Evolutionary conservation across 2,797 vertebrate genomes (phyloP).

Genomic region (Malurus splendens): DNA sequence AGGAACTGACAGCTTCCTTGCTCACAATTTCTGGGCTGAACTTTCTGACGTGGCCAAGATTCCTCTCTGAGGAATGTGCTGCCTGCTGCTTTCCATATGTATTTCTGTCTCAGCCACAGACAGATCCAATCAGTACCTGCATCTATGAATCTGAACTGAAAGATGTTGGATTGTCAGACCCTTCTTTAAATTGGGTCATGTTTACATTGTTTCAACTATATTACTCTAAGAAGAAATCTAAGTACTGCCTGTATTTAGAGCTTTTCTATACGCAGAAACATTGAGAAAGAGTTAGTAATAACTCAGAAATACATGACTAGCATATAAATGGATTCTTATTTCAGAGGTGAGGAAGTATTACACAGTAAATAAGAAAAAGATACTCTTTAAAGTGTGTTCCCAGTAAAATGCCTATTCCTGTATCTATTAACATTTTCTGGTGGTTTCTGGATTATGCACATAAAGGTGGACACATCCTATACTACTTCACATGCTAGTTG

Average conservation of each 20-base stretch:
- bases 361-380: neutral
- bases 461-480: neutral
- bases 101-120: neutral
- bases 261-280: neutral
- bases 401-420: neutral
- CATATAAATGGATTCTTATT: neutral
- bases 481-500: neutral
- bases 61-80: neutral
- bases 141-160: neutral
- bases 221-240: neutral
- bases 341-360: neutral
- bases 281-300: neutral
- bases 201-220: neutral
- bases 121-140: neutral
- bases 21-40: neutral
- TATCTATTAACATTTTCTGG: neutral
- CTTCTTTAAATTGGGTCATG: neutral
- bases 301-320: neutral
- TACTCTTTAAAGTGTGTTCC: neutral
- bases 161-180: neutral
- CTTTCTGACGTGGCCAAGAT: neutral
- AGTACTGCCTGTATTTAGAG: neutral
- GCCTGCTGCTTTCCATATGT: neutral
- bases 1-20: neutral
- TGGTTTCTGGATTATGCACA: neutral